Conservation (phyloP, 2,113 vertebrate genomes). For the Gracilinanus agilis region DNA sequence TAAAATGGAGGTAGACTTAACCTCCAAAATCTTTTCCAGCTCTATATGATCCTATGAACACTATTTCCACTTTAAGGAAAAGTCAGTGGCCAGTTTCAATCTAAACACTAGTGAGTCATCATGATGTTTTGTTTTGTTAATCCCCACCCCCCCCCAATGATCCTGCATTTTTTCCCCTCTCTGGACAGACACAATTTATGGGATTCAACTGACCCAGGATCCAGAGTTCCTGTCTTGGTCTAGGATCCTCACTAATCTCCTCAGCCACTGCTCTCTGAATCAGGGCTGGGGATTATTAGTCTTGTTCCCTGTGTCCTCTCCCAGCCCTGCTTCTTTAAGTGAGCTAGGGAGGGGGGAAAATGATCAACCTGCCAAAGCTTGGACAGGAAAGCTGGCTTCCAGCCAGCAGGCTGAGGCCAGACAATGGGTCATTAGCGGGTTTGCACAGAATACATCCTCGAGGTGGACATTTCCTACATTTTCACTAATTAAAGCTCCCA, state of each 20-base stretch:
- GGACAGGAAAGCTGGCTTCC: constrained; percentile 48
- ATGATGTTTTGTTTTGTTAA: background rate
- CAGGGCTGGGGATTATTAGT: background rate
- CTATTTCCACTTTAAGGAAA: background rate
- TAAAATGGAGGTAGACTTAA: background rate
- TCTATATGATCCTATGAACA: background rate
- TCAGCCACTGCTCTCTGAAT: background rate
- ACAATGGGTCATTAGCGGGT: constrained; percentile 67
- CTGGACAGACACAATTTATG: background rate
- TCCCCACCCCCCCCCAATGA: background rate
- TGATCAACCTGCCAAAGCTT: constrained; percentile 69
- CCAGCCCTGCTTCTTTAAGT: background rate
- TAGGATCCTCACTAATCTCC: background rate
- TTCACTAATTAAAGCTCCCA: constrained; percentile 63
- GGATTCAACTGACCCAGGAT: background rate
- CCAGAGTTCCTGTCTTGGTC: background rate
- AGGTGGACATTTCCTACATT: constrained; percentile 55
- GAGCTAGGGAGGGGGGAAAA: background rate
- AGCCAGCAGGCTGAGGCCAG: constrained; percentile 43
- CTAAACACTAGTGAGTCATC: background rate
- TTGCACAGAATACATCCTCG: constrained; percentile 61
- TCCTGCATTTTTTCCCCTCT: background rate
- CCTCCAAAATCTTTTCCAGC: background rate
- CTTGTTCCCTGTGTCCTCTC: background rate
- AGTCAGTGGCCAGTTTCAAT: background rate